phyloP scores from a whole-genome alignment of 2,113 vertebrate genomes.

The Felis catus region F.catus_Fca126_mat1.0 CM031417.1:123493501-123494000 shows the following conservation, averaged over 20 bases:
- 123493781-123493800: background rate
- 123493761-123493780: background rate
- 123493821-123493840: background rate
- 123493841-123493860: background rate
- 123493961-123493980: background rate
- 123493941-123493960: background rate
- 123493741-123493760: background rate
- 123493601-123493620: conserved; percentile 73
- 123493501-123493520: conserved; percentile 52
- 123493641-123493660: conserved; percentile 61
- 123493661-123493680: conserved; percentile 28
- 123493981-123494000: background rate
- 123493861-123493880: background rate
- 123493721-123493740: conserved; percentile 63
- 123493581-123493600: conserved; percentile 65
- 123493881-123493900: background rate
- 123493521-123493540: conserved; percentile 65
- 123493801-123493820: background rate
- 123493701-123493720: conserved; percentile 23
- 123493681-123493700: conserved; percentile 57
- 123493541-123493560: conserved; percentile 68
- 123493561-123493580: conserved; percentile 52
- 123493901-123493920: background rate
- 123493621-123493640: conserved; percentile 66
- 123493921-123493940: background rate